Percentiles rank a stretch among this genome's conserved stretches.
Evolutionary conservation across 2,888 invertebrate genomes (phyloP).

Genomic region (Anoplius nigerrimus): DNA sequence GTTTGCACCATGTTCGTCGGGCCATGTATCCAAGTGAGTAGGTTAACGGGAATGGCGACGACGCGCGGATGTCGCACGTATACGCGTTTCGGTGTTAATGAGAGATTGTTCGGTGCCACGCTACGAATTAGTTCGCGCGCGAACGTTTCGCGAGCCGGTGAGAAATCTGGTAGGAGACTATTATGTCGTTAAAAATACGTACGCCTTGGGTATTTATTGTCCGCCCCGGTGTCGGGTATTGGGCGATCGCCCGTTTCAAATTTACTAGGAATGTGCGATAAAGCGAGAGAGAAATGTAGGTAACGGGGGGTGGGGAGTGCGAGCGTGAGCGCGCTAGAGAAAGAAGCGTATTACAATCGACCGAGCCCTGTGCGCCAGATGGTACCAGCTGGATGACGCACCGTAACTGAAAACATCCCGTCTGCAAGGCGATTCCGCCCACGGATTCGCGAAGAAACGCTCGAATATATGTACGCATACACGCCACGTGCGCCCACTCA

Average conservation of each 20-base stretch:
- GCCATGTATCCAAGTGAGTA: neutral
- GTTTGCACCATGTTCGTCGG: conserved; percentile 5
- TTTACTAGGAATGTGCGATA: too few relatives aligned
- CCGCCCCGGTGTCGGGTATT: too few relatives aligned
- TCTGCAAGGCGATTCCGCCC: conserved; percentile 44
- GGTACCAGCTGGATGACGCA: conserved; percentile 63
- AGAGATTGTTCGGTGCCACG: too few relatives aligned
- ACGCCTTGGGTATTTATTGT: too few relatives aligned
- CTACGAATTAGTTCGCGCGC: too few relatives aligned
- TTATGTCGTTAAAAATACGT: too few relatives aligned
- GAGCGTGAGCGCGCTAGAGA: conserved; percentile 12
- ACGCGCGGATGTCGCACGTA: neutral
- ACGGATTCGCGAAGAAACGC: conserved; percentile 41
- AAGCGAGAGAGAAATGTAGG: conserved; percentile 13
- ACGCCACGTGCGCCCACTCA: conserved; percentile 4
- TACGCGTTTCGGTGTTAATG: too few relatives aligned
- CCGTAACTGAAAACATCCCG: conserved; percentile 54
- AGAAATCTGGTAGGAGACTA: neutral
- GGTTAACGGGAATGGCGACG: conserved; percentile 1
- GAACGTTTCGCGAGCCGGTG: neutral
- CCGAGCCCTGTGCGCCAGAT: conserved; percentile 58
- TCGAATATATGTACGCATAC: conserved; percentile 2
- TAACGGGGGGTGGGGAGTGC: conserved; percentile 9
- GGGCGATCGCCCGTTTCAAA: too few relatives aligned
- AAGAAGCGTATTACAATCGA: conserved; percentile 47